These are phyloP conservation scores for Chloroceryle aenea DNA, from an alignment of 2,113 vertebrate species.

Conservation along the genomic window DNA sequence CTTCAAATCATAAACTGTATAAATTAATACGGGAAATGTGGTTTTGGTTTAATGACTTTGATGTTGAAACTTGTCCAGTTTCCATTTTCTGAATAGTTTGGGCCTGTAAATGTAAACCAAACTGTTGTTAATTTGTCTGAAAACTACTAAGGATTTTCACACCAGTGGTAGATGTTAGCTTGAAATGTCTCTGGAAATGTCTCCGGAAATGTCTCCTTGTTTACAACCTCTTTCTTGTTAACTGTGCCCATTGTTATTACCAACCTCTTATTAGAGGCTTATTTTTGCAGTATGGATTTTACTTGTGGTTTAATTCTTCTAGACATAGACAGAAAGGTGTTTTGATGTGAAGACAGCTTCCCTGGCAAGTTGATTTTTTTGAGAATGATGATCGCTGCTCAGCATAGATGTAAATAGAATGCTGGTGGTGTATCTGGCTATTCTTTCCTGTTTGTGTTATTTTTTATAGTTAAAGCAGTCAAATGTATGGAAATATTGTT, in stretches of 20 bases:
- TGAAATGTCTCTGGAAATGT: neutral
- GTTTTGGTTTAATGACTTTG: neutral
- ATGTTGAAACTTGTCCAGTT: neutral
- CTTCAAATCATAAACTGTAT: neutral
- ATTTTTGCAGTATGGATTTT: neutral
- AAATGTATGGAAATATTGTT: too few species aligned
- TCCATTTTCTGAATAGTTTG: neutral
- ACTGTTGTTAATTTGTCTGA: neutral
- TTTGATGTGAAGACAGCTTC: neutral
- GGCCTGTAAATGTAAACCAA: neutral
- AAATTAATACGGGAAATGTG: neutral
- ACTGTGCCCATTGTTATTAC: neutral
- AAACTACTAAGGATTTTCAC: neutral
- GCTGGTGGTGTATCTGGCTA: rapidly evolving
- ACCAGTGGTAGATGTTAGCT: neutral
- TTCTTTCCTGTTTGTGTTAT: neutral
- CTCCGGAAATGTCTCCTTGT: neutral
- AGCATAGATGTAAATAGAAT: neutral
- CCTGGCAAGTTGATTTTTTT: neutral
- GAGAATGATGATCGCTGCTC: neutral
- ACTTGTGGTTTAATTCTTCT: neutral
- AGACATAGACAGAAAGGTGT: neutral
- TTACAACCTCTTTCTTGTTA: neutral
- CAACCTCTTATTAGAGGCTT: neutral
- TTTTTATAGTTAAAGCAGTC: neutral